phyloP scores from a whole-genome alignment of 2,797 vertebrate species.

The Chelon labrosus region DNA sequence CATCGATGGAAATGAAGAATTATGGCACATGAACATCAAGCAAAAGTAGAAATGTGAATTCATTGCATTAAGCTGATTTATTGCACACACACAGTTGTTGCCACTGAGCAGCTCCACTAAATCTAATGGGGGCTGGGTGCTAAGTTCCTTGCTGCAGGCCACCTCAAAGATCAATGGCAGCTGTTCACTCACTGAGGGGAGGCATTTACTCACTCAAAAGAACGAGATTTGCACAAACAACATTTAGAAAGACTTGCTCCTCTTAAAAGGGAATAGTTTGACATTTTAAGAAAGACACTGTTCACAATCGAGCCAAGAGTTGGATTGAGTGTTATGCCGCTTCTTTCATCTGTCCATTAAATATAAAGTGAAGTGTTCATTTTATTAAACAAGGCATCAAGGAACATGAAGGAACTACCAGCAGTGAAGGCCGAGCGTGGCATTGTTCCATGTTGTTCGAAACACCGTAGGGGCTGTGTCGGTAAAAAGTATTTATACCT shows the following conservation, averaged over 20 bases:
- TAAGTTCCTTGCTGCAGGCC: constrained; percentile 34
- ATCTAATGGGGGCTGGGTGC: constrained; percentile 26
- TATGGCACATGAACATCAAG: background rate
- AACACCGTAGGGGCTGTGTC: no score
- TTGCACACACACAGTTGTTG: constrained; percentile 21
- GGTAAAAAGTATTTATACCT: no score
- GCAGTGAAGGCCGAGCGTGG: no score
- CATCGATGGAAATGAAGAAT: background rate
- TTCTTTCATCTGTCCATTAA: background rate
- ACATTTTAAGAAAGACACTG: background rate
- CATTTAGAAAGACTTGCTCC: background rate
- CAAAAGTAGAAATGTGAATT: constrained; percentile 17
- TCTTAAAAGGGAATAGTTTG: constrained; percentile 2
- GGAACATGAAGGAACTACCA: no score
- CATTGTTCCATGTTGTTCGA: no score
- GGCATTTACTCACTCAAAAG: constrained; percentile 26
- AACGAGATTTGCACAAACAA: constrained; percentile 8
- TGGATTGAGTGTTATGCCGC: background rate
- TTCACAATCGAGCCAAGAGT: background rate
- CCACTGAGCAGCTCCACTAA: constrained; percentile 14
- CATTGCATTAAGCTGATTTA: constrained; percentile 28
- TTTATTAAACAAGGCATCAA: background rate
- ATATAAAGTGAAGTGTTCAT: background rate
- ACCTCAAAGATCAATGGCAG: constrained; percentile 52
- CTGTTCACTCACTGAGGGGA: constrained; percentile 19